Base-by-base conservation (phyloP, 2,113 vertebrate genomes). In the Elachura formosa region DNA sequence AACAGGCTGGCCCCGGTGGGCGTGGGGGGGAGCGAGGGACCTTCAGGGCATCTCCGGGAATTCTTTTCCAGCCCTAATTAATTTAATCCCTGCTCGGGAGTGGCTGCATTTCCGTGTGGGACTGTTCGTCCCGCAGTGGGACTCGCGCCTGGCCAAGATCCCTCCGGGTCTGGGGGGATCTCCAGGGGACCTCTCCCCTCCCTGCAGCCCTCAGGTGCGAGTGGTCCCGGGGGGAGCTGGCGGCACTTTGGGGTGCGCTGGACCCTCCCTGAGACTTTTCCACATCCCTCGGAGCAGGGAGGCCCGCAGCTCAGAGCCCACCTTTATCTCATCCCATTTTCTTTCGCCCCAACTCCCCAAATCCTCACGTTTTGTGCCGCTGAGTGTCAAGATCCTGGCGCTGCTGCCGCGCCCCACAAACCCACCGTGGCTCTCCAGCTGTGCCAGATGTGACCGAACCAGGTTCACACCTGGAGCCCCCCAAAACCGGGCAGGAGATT, bases 401-500 rank as follows among this genome's bases (percentile, higher is more conserved):
- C 64, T 11, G 3, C 56, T 19, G 28, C 61, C 2, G 2, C 2
- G 14, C 54, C 58, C 80, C 25, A 1, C 12, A 10, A 1, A 23
- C 46, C 56, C 46, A 4, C 29, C 51, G 51, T 4, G 38, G 19
- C 36, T 51, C 43, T 36, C 43, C 74, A 78, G 41, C 56, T 71
- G 48, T 25, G 38, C 52, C 68, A 89, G 28, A 10, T 59, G 81
- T 4, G 46, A 2, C 59, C 6, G 5, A n/a, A n/a, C n/a, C n/a
- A n/a, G n/a, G n/a, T n/a, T 6, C 29, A 3, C 4, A 22, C 61
- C 68, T 34, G 6, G 45, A 29, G 15, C 24, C 12, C 0, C 62
- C 36, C 22, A 0, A 1, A 20, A 4, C 0, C 0, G 11, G 14
- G 3, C 1, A 34, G 52, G 5, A 1, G 5, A 1, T 5, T 13